Evolutionary conservation across 2,797 vertebrate species (phyloP).

Genomic region (Melanotaenia pygmaea): DNA sequence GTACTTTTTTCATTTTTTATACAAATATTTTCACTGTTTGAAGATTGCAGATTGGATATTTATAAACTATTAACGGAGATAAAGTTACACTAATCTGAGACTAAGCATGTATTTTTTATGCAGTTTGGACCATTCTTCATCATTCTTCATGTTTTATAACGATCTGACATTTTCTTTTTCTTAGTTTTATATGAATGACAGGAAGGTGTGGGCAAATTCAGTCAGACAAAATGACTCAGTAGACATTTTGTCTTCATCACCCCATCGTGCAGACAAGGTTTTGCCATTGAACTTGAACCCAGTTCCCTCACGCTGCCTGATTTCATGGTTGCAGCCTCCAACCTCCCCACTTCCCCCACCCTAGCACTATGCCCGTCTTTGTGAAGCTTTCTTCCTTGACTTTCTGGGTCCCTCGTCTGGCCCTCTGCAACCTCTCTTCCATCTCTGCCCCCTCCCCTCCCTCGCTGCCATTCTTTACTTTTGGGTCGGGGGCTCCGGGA

Average conservation of each 20-base stretch:
- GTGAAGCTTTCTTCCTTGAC: conserved; percentile 81
- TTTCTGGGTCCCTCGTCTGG: conserved; percentile 78
- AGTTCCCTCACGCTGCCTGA: conserved; percentile 62
- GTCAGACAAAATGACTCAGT: conserved; percentile 31
- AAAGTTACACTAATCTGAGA: background rate
- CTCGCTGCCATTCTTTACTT: conserved; percentile 72
- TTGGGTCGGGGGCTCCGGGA: conserved; percentile 64
- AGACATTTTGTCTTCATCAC: conserved; percentile 50
- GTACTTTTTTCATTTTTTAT: background rate
- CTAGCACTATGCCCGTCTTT: conserved; percentile 70
- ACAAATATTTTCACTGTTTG: no score
- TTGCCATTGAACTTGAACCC: conserved; percentile 80
- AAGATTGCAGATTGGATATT: no score
- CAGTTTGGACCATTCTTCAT: background rate
- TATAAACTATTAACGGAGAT: background rate
- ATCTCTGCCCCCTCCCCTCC: conserved; percentile 48
- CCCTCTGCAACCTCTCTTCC: conserved; percentile 67
- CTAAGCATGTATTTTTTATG: background rate
- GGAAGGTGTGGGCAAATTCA: conserved; percentile 10
- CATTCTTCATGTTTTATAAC: background rate
- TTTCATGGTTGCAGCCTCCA: conserved; percentile 64
- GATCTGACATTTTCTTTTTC: background rate
- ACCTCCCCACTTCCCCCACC: conserved; percentile 20
- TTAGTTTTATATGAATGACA: background rate
- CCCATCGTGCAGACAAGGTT: conserved; percentile 53